A percentile compares a stretch with the other conserved stretches of the same genome.
Conservation (phyloP, 2,113 vertebrate genomes). For the Numida meleagris region DNA sequence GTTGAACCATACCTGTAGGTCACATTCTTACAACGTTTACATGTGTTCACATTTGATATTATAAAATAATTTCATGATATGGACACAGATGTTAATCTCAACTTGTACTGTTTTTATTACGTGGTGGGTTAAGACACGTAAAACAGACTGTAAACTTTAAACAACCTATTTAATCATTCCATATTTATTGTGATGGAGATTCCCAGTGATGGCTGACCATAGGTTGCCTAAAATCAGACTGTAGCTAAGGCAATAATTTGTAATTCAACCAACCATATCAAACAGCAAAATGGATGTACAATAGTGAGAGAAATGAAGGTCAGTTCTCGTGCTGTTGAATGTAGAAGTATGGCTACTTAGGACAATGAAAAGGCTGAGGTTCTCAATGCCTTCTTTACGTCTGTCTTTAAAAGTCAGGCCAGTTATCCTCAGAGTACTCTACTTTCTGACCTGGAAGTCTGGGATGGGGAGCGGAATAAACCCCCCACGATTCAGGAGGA, state of each 20-base stretch:
- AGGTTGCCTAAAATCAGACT: slow-evolving; percentile 47
- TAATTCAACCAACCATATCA: slow-evolving; percentile 69
- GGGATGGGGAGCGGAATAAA: too few species aligned
- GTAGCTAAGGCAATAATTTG: slow-evolving; percentile 58
- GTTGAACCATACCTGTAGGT: not conserved
- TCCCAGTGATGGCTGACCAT: not conserved
- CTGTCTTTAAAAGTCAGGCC: too few species aligned
- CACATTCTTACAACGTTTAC: not conserved
- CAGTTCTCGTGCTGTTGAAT: slow-evolving; percentile 56
- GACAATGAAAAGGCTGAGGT: too few species aligned
- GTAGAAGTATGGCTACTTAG: too few species aligned
- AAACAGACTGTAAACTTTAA: slow-evolving; percentile 57
- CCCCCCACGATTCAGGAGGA: too few species aligned
- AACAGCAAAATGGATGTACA: slow-evolving; percentile 69
- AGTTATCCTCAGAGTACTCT: too few species aligned
- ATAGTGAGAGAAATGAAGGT: slow-evolving; percentile 64
- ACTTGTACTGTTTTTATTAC: not conserved
- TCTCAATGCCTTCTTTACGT: too few species aligned
- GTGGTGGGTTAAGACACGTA: not conserved
- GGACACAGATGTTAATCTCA: not conserved
- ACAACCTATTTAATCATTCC: slow-evolving; percentile 49
- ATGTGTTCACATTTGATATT: not conserved
- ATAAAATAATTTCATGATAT: not conserved
- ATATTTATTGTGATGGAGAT: slow-evolving; percentile 4
- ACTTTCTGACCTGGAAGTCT: too few species aligned